Evolutionary conservation across 2,888 invertebrate species (phyloP).

Genomic region (Agriotes lineatus): DNA sequence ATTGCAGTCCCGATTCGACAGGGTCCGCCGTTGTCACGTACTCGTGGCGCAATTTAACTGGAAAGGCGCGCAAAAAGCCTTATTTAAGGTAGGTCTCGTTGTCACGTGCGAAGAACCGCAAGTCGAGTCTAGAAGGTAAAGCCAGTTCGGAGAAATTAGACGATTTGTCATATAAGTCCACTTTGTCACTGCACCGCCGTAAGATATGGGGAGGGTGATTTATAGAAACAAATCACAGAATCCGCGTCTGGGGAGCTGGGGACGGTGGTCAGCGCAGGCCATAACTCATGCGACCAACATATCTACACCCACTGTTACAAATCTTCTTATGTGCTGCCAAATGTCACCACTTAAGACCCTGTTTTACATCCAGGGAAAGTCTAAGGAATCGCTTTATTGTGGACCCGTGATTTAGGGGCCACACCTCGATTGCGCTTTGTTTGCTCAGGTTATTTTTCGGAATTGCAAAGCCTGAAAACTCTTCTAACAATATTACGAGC

Average conservation of each 20-base stretch:
- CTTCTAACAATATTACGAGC: too few species aligned
- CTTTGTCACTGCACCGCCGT: conserved; percentile 50
- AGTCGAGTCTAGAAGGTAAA: conserved; percentile 29
- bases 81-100: conserved; percentile 28
- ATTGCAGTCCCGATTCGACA: conserved; percentile 17
- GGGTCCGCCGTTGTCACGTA: conserved; percentile 11
- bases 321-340: conserved; percentile 45
- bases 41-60: conserved; percentile 6
- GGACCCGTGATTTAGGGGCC: conserved; percentile 4
- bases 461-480: too few species aligned
- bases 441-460: not conserved
- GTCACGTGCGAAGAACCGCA: conserved; percentile 31
- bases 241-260: conserved; percentile 43
- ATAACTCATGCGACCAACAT: conserved; percentile 48
- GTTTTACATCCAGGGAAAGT: conserved; percentile 43
- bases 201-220: conserved; percentile 50
- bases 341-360: conserved; percentile 47
- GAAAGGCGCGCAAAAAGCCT: not conserved
- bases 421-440: not conserved
- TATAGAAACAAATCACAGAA: conserved; percentile 50
- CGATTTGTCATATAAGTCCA: conserved; percentile 52
- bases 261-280: conserved; percentile 43
- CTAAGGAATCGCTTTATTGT: conserved; percentile 38
- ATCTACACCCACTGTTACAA: conserved; percentile 46
- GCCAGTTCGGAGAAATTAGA: conserved; percentile 36